These are phyloP conservation scores for Cosmia trapezina DNA, from an alignment of 2,888 invertebrate genomes.

Conservation along the genomic window DNA sequence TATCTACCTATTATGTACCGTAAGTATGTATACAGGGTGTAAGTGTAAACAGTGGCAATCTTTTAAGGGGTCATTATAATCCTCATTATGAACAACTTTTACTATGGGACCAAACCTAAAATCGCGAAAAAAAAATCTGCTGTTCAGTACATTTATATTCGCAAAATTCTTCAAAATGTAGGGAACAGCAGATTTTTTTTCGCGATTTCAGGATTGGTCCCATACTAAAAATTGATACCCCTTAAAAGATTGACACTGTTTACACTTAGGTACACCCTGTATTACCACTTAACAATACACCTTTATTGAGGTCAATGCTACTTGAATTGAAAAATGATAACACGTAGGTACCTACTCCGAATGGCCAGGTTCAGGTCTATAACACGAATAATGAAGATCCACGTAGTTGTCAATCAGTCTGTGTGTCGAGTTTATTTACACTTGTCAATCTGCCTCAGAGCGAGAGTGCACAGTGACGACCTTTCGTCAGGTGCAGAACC, in stretches of 20 bases:
- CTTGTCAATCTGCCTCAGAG: conserved; percentile 55
- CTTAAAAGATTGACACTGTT: too few relatives aligned
- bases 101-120: too few relatives aligned
- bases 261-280: too few relatives aligned
- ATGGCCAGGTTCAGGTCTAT: conserved; percentile 21
- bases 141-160: too few relatives aligned
- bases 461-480: conserved; percentile 63
- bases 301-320: conserved; percentile 36
- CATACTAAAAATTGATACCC: too few relatives aligned
- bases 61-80: too few relatives aligned
- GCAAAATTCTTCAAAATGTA: too few relatives aligned
- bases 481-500: conserved; percentile 72
- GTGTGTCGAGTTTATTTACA: conserved; percentile 61
- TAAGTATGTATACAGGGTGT: conserved; percentile 27
- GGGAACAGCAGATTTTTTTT: too few relatives aligned
- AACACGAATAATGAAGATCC: conserved; percentile 40
- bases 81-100: too few relatives aligned
- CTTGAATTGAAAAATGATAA: conserved; percentile 9
- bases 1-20: conserved; percentile 22
- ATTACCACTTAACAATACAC: conserved; percentile 18
- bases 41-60: too few relatives aligned
- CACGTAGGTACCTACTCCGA: conserved; percentile 6
- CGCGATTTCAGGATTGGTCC: too few relatives aligned
- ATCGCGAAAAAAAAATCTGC: too few relatives aligned
- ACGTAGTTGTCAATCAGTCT: conserved; percentile 41